Conservation (phyloP, 1,140 invertebrate species). For the Meteorus sp. region DNA sequence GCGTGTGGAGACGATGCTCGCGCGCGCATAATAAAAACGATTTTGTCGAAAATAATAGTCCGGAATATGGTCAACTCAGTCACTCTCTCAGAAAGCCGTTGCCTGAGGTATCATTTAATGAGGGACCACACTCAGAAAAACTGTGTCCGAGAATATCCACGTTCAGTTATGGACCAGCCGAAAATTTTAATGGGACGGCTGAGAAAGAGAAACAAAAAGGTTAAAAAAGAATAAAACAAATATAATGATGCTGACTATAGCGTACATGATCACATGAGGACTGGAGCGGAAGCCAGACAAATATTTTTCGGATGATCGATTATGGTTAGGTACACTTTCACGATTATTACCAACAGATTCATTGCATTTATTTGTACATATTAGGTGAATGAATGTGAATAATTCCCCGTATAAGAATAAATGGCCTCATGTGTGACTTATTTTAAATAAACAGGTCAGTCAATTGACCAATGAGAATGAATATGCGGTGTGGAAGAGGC, state of each 20-base stretch:
- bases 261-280: not conserved
- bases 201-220: not conserved
- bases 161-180: slow-evolving; percentile 5
- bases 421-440: too few species aligned
- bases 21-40: not conserved
- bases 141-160: slow-evolving; percentile 6
- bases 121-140: slow-evolving; percentile 10
- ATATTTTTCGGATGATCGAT: slow-evolving; percentile 12
- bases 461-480: too few species aligned
- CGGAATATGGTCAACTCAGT: slow-evolving; percentile 3
- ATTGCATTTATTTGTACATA: too few species aligned
- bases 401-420: too few species aligned
- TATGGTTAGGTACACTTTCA: slow-evolving; percentile 1
- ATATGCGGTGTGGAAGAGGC: too few species aligned
- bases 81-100: not conserved
- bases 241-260: not conserved
- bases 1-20: not conserved
- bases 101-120: slow-evolving; percentile 21
- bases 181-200: slow-evolving; percentile 11
- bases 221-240: not conserved
- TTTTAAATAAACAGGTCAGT: too few species aligned
- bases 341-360: not conserved
- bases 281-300: not conserved
- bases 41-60: slow-evolving; percentile 15
- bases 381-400: not conserved